phyloP scores from a whole-genome alignment of 1,140 invertebrate genomes.

The Tribolium madens region DNA sequence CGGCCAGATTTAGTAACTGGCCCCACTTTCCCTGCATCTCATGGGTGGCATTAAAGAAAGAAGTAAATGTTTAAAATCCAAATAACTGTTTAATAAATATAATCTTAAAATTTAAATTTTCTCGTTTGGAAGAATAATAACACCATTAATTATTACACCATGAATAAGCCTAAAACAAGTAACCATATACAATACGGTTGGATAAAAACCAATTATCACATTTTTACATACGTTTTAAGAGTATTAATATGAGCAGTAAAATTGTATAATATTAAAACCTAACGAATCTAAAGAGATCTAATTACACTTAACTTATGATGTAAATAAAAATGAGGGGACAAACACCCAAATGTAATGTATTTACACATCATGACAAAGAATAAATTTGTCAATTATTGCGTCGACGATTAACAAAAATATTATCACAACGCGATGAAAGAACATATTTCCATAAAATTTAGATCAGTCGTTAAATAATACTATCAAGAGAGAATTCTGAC shows the following conservation, averaged over 20 bases:
- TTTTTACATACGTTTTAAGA: background rate
- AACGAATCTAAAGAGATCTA: background rate
- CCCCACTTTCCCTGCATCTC: background rate
- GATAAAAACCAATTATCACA: background rate
- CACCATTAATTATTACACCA: background rate
- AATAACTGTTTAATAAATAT: background rate
- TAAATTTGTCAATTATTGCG: too few relatives aligned
- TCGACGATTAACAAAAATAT: too few relatives aligned
- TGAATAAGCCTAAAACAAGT: background rate
- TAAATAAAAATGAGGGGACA: too few relatives aligned
- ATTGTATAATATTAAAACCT: background rate
- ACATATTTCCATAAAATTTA: background rate
- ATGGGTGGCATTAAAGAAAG: background rate
- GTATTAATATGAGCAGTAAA: background rate
- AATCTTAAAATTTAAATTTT: background rate
- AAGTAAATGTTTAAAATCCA: background rate
- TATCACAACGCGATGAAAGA: too few relatives aligned
- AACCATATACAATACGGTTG: background rate
- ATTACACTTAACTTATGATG: background rate
- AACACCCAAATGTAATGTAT: too few relatives aligned
- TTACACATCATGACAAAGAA: too few relatives aligned
- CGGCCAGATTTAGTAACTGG: background rate
- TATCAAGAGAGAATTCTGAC: slow-evolving; percentile 55
- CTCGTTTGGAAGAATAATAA: background rate
- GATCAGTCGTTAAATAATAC: background rate